These are phyloP conservation scores for Ruditapes philippinarum DNA, from an alignment of 1,140 invertebrate species.

Conservation along the genomic window DNA sequence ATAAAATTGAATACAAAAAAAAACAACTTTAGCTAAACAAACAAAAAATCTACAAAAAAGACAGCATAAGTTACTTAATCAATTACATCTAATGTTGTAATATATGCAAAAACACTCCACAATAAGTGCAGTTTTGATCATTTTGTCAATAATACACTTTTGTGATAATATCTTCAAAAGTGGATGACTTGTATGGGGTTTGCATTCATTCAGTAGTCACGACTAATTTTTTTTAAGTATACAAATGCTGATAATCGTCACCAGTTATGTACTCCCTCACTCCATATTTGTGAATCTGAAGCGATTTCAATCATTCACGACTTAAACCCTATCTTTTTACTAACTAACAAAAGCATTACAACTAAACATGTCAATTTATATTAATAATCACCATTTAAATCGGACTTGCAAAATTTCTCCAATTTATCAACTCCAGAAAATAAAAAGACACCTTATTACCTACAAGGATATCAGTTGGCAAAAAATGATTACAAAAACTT, in stretches of 20 bases:
- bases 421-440: slow-evolving; percentile 17
- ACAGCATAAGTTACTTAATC: slow-evolving; percentile 1
- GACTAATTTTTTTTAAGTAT: slow-evolving; percentile 14
- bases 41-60: neutral
- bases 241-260: neutral
- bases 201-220: neutral
- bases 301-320: neutral
- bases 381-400: slow-evolving; percentile 1
- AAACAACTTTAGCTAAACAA: neutral
- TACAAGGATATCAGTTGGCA: neutral
- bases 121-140: slow-evolving; percentile 14
- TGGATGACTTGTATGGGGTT: neutral
- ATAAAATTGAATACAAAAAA: too few species aligned
- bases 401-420: neutral
- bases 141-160: slow-evolving; percentile 1
- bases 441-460: neutral
- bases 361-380: neutral
- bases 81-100: neutral
- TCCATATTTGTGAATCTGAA: slow-evolving; percentile 21
- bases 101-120: neutral
- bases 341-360: neutral
- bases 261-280: slow-evolving; percentile 17
- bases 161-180: neutral
- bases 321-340: slow-evolving; percentile 45
- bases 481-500: neutral